A percentile compares a stretch with the other conserved stretches of the same genome.
phyloP scores from a whole-genome alignment of 2,888 invertebrate genomes.

The Dermolepida albohirtum region DNA sequence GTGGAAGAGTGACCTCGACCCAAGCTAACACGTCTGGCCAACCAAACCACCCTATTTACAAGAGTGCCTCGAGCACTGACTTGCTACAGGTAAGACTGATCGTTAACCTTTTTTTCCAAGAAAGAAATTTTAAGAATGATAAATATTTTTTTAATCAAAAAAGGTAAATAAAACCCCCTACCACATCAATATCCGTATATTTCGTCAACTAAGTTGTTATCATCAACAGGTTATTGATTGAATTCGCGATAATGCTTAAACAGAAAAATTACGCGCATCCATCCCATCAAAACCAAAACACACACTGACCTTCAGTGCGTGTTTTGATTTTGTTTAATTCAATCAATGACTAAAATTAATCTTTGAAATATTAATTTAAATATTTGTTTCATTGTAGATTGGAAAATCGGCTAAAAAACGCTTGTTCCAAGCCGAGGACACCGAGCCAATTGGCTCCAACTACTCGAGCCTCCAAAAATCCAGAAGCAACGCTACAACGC shows the following conservation, averaged over 20 bases:
- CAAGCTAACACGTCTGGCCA: slow-evolving; percentile 63
- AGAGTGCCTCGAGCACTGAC: slow-evolving; percentile 84
- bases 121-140: too few species aligned
- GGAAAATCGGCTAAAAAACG: slow-evolving; percentile 58
- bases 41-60: slow-evolving; percentile 81
- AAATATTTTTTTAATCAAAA: too few species aligned
- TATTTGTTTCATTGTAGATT: slow-evolving; percentile 52
- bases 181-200: too few species aligned
- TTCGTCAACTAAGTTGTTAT: too few species aligned
- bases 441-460: slow-evolving; percentile 62
- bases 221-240: too few species aligned
- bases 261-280: too few species aligned
- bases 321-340: too few species aligned
- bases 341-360: too few species aligned
- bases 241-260: too few species aligned
- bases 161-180: too few species aligned
- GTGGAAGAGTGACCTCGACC: slow-evolving; percentile 60
- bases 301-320: too few species aligned
- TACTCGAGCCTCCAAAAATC: slow-evolving; percentile 64
- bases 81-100: slow-evolving; percentile 70
- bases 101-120: neutral
- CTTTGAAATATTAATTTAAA: neutral
- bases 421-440: slow-evolving; percentile 64
- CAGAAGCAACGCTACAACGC: slow-evolving; percentile 59
- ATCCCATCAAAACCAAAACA: too few species aligned